Base-by-base conservation (phyloP, 2,797 vertebrate genomes). In the Choloepus didactylus region DNA sequence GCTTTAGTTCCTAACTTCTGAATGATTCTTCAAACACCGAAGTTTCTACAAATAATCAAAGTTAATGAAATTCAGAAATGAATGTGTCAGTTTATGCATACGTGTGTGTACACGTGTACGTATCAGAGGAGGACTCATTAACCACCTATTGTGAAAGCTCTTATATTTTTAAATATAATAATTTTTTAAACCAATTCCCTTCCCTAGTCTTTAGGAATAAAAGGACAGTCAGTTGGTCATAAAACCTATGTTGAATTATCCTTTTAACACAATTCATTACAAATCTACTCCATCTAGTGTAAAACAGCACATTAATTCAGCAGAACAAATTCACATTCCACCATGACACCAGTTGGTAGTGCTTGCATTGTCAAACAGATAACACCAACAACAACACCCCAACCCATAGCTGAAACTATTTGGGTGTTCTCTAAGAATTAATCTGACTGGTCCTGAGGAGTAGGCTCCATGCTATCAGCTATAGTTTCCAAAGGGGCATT, bases 351-450 rank as follows among this genome's bases (percentile, higher is more conserved):
- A 56, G 35, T 27, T 54, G 9, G 12, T 29, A 38, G 35, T 5
- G 75, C 69, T 44, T 90, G 84, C 69, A 38, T 46, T 95, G 41
- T 88, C 31, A 21, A 83, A 96, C 51, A 88, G 94, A 92, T 15
- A 88, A 88, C 29, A 46, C 14, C 41, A 70, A 12, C 70, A 41
- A 4, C 41, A 14, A 2, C 15, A 12, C 44, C 18, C 15, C 0
- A 38, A 49, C n/a, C n/a, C n/a, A 76, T n/a, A 69, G 46, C 49
- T 66, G n/a, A 93, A 62, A 14, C 70, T 23, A 89, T 90, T 77
- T 95, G 75, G 1, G 23, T 96, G 29, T 96, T 96, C 91, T 90
- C 88, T 70, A 97, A 92, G 56, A 92, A 95, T 93, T 93, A 95
- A 97, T 84, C 88, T 92, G 73, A 80, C 92, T 83, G 91, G 79